These are phyloP conservation scores for Catocala nupta DNA, from an alignment of 2,888 invertebrate genomes.

Conservation along the genomic window DNA sequence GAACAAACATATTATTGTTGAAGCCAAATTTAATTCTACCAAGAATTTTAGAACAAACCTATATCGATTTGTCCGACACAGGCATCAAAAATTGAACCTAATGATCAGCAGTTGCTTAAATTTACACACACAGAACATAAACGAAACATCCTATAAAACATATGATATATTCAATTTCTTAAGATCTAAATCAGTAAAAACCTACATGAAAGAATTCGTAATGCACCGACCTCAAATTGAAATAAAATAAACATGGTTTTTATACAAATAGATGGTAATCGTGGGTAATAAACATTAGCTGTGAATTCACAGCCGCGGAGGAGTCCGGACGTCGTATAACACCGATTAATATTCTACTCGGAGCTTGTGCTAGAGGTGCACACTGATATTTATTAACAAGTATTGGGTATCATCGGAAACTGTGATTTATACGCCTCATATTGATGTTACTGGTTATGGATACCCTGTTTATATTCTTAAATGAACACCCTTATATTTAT, in stretches of 20 bases:
- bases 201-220: slow-evolving; percentile 19
- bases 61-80: no score
- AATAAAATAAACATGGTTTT: slow-evolving; percentile 45
- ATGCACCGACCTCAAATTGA: slow-evolving; percentile 27
- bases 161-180: no score
- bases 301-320: slow-evolving; percentile 48
- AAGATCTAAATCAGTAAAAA: slow-evolving; percentile 16
- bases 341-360: slow-evolving; percentile 49
- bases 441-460: no score
- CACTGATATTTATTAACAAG: slow-evolving; percentile 2
- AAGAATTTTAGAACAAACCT: no score
- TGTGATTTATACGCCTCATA: slow-evolving; percentile 1
- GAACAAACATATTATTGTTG: no score
- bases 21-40: no score
- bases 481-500: no score
- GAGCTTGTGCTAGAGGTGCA: slow-evolving; percentile 24
- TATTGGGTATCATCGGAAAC: slow-evolving; percentile 7
- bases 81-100: no score
- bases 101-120: no score
- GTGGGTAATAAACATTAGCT: slow-evolving; percentile 52
- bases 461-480: no score
- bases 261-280: slow-evolving; percentile 50
- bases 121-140: no score
- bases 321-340: slow-evolving; percentile 52
- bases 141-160: no score